These are phyloP conservation scores for Mesoclemmys tuberculata DNA, from an alignment of 2,113 vertebrate genomes.

Conservation along the genomic window DNA sequence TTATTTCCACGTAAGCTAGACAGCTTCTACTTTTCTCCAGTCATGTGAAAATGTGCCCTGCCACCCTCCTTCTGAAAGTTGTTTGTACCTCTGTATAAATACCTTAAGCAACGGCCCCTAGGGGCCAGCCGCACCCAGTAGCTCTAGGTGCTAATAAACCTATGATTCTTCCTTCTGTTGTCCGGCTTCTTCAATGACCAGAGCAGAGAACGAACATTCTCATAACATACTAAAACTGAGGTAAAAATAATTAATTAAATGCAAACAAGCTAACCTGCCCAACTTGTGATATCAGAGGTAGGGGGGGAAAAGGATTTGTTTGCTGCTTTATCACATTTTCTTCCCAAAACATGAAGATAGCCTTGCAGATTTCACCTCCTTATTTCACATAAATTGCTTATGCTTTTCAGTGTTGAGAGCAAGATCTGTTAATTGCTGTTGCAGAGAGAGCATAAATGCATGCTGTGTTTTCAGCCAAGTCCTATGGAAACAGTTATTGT, in stretches of 20 bases:
- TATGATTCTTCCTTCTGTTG: too few species aligned
- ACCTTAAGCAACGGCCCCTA: too few species aligned
- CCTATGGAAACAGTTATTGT: slow-evolving; percentile 56
- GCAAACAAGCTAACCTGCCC: neutral
- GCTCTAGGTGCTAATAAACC: too few species aligned
- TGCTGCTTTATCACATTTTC: neutral
- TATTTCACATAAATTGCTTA: neutral
- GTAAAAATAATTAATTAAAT: neutral
- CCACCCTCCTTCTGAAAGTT: too few species aligned
- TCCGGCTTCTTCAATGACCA: too few species aligned
- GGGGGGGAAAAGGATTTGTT: neutral
- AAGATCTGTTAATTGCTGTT: neutral
- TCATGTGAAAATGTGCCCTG: too few species aligned
- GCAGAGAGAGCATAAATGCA: slow-evolving; percentile 5
- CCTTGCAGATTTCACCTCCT: neutral
- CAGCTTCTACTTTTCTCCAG: too few species aligned
- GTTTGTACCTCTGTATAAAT: too few species aligned
- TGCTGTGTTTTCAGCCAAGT: slow-evolving; percentile 25
- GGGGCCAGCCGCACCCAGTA: too few species aligned
- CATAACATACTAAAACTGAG: too few species aligned
- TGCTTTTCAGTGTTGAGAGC: slow-evolving; percentile 6
- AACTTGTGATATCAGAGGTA: neutral
- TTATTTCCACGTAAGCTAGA: too few species aligned
- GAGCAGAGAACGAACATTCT: too few species aligned
- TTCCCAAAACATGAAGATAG: accelerated